Percentiles rank a stretch among this genome's conserved stretches.
Evolutionary conservation across 1,140 invertebrate genomes (phyloP).

Genomic region (Drosophila pseudoobscura): DNA sequence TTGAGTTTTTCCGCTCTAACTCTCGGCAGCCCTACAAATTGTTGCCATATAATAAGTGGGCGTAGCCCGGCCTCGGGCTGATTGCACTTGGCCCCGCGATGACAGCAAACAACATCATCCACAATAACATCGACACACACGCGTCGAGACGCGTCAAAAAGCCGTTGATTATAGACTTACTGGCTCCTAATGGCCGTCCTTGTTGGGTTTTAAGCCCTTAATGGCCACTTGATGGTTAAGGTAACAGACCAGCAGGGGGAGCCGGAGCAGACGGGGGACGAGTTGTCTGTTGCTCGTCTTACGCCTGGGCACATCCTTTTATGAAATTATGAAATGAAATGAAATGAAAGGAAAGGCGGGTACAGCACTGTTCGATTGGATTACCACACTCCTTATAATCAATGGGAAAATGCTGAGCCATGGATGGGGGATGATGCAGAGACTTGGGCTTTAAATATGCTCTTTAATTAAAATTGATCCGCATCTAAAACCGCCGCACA

Average conservation of each 20-base stretch:
- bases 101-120: constrained; percentile 47
- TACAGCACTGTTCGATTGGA: constrained; percentile 31
- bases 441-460: constrained; percentile 5
- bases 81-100: constrained; percentile 2
- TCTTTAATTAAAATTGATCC: constrained; percentile 60
- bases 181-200: constrained; percentile 58
- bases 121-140: constrained; percentile 31
- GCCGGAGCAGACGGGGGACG: neutral
- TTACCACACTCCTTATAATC: constrained; percentile 40
- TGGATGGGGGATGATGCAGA: neutral
- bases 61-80: constrained; percentile 48
- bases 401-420: constrained; percentile 7
- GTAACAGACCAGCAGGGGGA: constrained; percentile 12
- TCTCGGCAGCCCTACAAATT: constrained; percentile 59
- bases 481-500: constrained; percentile 14
- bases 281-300: constrained; percentile 3
- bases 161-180: constrained; percentile 68
- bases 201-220: constrained; percentile 73
- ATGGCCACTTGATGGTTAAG: constrained; percentile 75
- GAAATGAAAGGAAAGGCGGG: neutral
- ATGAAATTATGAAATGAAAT: constrained; percentile 13
- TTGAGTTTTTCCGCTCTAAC: constrained; percentile 50
- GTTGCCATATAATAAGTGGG: constrained; percentile 77
- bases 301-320: constrained; percentile 14
- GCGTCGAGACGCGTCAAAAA: constrained; percentile 72